phyloP scores from a whole-genome alignment of 2,113 vertebrate species.

The Oreotrochilus melanogaster region DNA sequence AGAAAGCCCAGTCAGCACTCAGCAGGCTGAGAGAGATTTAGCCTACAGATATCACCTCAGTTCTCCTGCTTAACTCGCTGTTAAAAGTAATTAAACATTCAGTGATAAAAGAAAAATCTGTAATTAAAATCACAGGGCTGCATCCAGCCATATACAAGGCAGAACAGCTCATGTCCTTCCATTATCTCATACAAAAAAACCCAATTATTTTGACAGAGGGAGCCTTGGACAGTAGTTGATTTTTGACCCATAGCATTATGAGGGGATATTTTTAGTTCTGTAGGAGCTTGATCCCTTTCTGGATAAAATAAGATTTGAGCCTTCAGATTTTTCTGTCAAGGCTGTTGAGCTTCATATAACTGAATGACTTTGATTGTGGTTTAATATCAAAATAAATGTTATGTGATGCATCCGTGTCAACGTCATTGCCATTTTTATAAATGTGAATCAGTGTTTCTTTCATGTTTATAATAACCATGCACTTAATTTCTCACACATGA shows the following conservation, averaged over 20 bases:
- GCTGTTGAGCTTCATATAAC: background rate
- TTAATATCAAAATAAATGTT: background rate
- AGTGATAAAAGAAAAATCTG: background rate
- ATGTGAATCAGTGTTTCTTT: background rate
- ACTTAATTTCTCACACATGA: background rate
- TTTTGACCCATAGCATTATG: background rate
- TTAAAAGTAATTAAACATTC: conserved; percentile 44
- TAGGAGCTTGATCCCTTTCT: background rate
- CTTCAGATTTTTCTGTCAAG: background rate
- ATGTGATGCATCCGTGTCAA: background rate
- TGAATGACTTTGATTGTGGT: background rate
- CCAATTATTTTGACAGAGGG: background rate
- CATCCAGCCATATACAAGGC: background rate
- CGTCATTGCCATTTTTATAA: background rate
- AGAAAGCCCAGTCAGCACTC: conserved; percentile 38
- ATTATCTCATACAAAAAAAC: background rate
- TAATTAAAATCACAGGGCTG: conserved; percentile 8
- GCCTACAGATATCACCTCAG: conserved; percentile 13
- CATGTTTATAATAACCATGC: background rate
- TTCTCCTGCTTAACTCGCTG: background rate
- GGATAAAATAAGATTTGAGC: background rate
- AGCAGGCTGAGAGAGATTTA: conserved; percentile 26
- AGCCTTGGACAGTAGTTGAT: background rate
- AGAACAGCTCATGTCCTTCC: background rate
- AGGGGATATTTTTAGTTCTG: background rate